Conservation (phyloP, 2,888 invertebrate species). For the Apantesis nais region DNA sequence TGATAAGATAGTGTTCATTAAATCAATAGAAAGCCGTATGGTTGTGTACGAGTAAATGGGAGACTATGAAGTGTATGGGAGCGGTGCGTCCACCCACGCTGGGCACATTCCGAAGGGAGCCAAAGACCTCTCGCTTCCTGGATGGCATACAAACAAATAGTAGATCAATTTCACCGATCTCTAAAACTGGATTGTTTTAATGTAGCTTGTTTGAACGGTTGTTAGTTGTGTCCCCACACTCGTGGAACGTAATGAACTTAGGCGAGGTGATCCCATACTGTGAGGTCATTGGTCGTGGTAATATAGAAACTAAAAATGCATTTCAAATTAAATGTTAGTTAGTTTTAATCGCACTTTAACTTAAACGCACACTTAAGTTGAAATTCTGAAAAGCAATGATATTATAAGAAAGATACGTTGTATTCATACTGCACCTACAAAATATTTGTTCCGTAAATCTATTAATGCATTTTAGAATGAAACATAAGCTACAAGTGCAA, state of each 20-base stretch:
- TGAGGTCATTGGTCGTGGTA: not conserved
- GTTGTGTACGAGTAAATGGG: constrained; percentile 60
- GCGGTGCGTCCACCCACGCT: constrained; percentile 68
- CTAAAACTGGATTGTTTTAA: constrained; percentile 54
- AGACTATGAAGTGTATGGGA: constrained; percentile 56
- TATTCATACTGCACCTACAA: too few relatives aligned
- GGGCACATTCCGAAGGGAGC: constrained; percentile 79
- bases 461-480: too few relatives aligned
- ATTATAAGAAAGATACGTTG: too few relatives aligned
- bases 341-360: not conserved
- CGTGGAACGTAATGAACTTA: constrained; percentile 32
- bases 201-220: constrained; percentile 37
- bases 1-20: constrained; percentile 83
- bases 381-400: too few relatives aligned
- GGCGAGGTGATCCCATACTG: not conserved
- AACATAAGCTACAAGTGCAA: too few relatives aligned
- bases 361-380: too few relatives aligned
- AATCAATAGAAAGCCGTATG: constrained; percentile 81
- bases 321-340: not conserved
- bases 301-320: not conserved
- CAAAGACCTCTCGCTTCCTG: constrained; percentile 83
- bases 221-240: constrained; percentile 30
- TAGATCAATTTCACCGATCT: constrained; percentile 58
- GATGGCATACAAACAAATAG: constrained; percentile 69
- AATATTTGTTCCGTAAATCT: too few relatives aligned